Evolutionary conservation across 2,797 vertebrate species (phyloP).

Genomic region (Myiotriccus ornatus): DNA sequence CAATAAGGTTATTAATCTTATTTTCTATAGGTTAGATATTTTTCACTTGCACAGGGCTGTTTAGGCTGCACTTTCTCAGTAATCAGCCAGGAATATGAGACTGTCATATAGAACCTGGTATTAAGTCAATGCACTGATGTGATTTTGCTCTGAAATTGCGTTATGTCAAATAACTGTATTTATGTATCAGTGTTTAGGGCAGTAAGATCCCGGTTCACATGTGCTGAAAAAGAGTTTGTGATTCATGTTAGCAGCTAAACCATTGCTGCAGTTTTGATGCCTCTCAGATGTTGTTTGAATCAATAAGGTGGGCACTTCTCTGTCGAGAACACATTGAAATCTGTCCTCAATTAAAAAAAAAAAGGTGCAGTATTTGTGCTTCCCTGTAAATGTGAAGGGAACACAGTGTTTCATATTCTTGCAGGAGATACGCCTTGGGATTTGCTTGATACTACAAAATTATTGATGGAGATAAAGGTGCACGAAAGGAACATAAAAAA

Average conservation of each 20-base stretch:
- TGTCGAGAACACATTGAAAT: constrained; percentile 2
- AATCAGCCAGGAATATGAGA: constrained; percentile 16
- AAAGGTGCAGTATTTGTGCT: neutral
- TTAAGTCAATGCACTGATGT: constrained; percentile 43
- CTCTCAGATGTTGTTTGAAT: constrained; percentile 49
- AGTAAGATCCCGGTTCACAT: neutral
- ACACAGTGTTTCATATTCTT: neutral
- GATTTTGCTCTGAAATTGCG: constrained; percentile 49
- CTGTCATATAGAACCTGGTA: neutral
- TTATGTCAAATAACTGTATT: constrained; percentile 36
- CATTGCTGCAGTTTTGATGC: neutral
- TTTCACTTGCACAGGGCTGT: neutral
- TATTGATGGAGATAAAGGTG: neutral
- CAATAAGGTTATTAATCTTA: constrained; percentile 37
- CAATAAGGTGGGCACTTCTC: constrained; percentile 25
- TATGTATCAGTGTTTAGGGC: neutral
- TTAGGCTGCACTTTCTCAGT: neutral
- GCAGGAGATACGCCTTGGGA: neutral
- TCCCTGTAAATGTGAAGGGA: neutral
- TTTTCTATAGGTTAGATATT: constrained; percentile 24
- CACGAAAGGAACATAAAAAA: neutral
- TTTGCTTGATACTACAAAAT: neutral
- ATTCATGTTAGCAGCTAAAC: neutral
- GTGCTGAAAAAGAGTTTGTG: constrained; percentile 4
- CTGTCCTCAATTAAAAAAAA: neutral